Base-by-base conservation (phyloP, 2,797 vertebrate genomes). In the Holocentrus rufus region DNA sequence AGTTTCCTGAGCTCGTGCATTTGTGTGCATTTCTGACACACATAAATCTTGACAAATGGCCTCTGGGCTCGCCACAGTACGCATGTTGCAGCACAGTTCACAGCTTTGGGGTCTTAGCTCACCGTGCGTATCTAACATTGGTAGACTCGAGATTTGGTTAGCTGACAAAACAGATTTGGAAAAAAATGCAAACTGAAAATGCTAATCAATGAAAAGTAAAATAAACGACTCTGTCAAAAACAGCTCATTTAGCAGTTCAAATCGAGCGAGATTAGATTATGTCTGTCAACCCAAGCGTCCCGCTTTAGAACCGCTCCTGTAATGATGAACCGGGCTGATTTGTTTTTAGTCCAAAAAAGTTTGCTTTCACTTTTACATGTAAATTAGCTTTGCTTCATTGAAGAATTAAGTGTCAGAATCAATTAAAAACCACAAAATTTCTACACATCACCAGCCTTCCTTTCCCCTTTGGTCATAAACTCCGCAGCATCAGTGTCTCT, bases 21-120 rank as follows among this genome's bases (percentile, higher is more conserved):
- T 82, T 86, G 78, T 86, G 67, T 77, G 86, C 84, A 76, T 71
- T 88, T 89, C 80, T 90, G 84, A 83, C 83, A 81, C n/a, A 42
- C 82, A 69, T 77, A 83, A 84, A 86, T 85, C 74, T 76, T 77
- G 80, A 88, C 71, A 80, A 88, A 85, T 59, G 57, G 72, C 69
- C 63, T 73, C 80, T 71, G 60, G 74, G 72, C 81, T 79, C 54
- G 9, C 68, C 53, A 18, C 44, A 67, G 67, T 74, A 61, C 60
- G 78, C 79, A 75, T 54, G 66, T 63, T 77, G 76, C 77, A 44
- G 69, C 60, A 50, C 42, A 23, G 58, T 67, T 60, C 64, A 61
- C 55, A 49, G 54, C 63, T 72, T 49, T 39, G 39, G n/a, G 42
- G 63, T 25, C 57, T 65, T 55, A 10, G 30, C 39, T 62, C 55